A percentile compares a stretch with the other conserved stretches of the same genome.
Evolutionary conservation across 2,888 invertebrate species (phyloP).

Genomic region (Pseudococcus jackbeardsleyi): DNA sequence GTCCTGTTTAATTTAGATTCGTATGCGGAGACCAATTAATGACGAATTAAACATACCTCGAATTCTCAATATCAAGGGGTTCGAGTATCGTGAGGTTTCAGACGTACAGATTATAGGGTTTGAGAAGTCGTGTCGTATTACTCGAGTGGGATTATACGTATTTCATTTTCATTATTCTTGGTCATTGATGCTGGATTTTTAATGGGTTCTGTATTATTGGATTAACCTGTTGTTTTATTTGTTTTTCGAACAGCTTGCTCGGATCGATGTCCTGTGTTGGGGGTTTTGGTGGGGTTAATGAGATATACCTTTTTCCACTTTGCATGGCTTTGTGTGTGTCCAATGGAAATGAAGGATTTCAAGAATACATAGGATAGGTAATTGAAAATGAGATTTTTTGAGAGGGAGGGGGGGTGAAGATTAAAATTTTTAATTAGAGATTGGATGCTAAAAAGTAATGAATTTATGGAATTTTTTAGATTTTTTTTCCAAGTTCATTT

Average conservation of each 20-base stretch:
- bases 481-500: too few relatives aligned
- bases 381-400: too few relatives aligned
- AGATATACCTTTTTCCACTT: too few relatives aligned
- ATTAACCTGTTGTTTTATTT: conserved; percentile 25
- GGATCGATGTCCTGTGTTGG: background rate
- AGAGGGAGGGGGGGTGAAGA: too few relatives aligned
- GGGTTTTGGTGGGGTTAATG: too few relatives aligned
- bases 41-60: background rate
- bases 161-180: background rate
- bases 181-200: background rate
- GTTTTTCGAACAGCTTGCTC: background rate
- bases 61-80: background rate
- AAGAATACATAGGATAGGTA: too few relatives aligned
- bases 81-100: background rate
- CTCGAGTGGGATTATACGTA: conserved; percentile 3
- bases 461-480: too few relatives aligned
- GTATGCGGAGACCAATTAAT: background rate
- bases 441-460: too few relatives aligned
- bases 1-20: background rate
- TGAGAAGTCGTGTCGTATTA: background rate
- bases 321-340: too few relatives aligned
- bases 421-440: too few relatives aligned
- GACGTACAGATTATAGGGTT: background rate
- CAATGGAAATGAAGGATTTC: too few relatives aligned
- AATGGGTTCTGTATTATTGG: conserved; percentile 22